phyloP scores from a whole-genome alignment of 2,113 vertebrate genomes.

The Gasterosteus aculeatus region DNA sequence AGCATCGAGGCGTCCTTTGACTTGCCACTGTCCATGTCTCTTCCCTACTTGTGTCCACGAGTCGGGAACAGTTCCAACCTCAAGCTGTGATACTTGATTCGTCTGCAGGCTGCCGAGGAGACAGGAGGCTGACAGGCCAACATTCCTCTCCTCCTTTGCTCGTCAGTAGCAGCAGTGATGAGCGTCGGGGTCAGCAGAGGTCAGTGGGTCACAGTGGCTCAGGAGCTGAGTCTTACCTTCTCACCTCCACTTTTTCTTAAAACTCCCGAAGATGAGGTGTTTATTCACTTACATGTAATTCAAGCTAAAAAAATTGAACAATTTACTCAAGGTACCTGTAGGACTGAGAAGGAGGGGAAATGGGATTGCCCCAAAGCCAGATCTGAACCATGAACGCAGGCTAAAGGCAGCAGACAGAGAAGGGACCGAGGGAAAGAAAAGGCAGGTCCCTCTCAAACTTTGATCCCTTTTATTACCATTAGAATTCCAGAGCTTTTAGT shows the following conservation, averaged over 20 bases:
- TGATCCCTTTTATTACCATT: conserved; percentile 1
- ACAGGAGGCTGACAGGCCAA: conserved; percentile 47
- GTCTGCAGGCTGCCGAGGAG: conserved; percentile 1
- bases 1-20: not conserved
- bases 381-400: not conserved
- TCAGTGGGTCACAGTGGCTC: conserved; percentile 63
- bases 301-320: not conserved
- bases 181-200: conserved; percentile 63
- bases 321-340: not conserved
- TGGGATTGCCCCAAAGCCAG: not conserved
- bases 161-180: conserved; percentile 60
- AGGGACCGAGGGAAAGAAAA: not conserved
- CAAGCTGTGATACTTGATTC: conserved; percentile 53
- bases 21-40: not conserved
- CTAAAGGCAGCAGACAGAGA: conserved; percentile 3
- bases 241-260: conserved; percentile 7
- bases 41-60: not conserved
- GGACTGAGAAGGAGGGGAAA: not conserved
- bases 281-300: not conserved
- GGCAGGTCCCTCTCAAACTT: not conserved
- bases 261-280: not conserved
- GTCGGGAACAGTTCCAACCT: not conserved
- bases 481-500: no score
- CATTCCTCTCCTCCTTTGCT: conserved; percentile 35
- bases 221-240: conserved; percentile 28